Percentiles rank a stretch among this genome's conserved stretches.
These are phyloP conservation scores for Vireo griseus DNA, from an alignment of 2,797 vertebrate species.

Conservation along the genomic window DNA sequence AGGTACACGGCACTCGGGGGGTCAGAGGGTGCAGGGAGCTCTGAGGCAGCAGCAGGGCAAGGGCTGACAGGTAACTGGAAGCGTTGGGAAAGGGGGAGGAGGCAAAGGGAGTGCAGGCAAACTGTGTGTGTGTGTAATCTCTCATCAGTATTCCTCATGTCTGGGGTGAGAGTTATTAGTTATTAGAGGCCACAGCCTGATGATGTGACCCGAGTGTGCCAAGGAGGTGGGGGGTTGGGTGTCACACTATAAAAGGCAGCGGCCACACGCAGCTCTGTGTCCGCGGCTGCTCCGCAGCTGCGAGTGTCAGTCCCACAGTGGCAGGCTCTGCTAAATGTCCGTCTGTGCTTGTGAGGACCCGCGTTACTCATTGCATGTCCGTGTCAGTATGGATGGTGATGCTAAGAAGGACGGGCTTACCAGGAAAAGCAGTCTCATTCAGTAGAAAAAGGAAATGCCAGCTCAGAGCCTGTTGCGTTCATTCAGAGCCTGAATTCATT, in stretches of 20 bases:
- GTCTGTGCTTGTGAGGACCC: background rate
- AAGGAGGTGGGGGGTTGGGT: background rate
- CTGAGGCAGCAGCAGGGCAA: background rate
- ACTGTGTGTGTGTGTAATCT: background rate
- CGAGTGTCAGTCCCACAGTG: constrained; percentile 52
- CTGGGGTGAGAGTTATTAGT: background rate
- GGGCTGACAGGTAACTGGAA: background rate
- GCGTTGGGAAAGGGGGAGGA: background rate
- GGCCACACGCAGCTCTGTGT: background rate
- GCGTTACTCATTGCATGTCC: background rate
- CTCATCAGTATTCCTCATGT: background rate
- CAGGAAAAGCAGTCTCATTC: constrained; percentile 34
- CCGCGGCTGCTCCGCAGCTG: constrained; percentile 67
- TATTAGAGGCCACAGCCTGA: background rate
- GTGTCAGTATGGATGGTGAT: background rate
- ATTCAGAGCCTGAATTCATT: constrained; percentile 19
- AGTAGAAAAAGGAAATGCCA: constrained; percentile 13
- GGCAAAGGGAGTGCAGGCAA: background rate
- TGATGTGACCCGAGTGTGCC: background rate
- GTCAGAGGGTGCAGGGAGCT: background rate
- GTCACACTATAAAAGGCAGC: constrained; percentile 72
- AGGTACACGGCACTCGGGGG: background rate
- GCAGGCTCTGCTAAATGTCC: background rate
- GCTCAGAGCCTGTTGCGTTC: constrained; percentile 48
- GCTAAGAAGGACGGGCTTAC: background rate